Conservation (phyloP, 2,113 vertebrate species). For the Phasianus colchicus region DNA sequence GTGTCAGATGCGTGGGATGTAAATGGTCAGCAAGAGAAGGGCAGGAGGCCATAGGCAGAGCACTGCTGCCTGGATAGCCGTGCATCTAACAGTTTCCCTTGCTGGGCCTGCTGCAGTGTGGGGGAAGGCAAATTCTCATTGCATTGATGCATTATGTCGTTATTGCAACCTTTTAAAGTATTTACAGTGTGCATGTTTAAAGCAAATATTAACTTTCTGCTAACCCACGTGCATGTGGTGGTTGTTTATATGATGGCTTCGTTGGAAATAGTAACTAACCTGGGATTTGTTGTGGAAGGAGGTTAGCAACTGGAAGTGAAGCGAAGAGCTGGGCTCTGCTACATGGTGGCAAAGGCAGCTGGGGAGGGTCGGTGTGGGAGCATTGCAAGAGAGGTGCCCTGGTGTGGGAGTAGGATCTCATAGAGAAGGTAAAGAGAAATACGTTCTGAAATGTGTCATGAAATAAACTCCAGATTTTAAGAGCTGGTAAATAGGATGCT, state of each 20-base stretch:
- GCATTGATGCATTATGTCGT: constrained; percentile 49
- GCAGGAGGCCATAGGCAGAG: not conserved
- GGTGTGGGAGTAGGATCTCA: not conserved
- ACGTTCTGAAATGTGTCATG: not conserved
- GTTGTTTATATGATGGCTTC: constrained; percentile 9
- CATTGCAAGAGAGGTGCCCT: not conserved
- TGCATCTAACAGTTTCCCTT: constrained; percentile 86
- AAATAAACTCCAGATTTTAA: not conserved
- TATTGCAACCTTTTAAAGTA: constrained; percentile 9
- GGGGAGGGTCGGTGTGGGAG: not conserved
- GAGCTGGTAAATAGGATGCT: not conserved
- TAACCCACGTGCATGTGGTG: constrained; percentile 50
- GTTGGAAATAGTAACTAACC: not conserved
- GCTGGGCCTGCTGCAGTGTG: constrained; percentile 75
- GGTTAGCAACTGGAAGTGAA: not conserved
- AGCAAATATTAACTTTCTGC: constrained; percentile 26
- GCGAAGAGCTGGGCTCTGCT: not conserved
- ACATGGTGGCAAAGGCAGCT: not conserved
- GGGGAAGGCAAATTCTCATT: constrained; percentile 63
- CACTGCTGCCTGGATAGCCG: constrained; percentile 38
- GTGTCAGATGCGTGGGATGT: fast-evolving
- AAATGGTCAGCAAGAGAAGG: not conserved
- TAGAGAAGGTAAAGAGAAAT: not conserved
- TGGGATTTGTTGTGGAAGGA: not conserved
- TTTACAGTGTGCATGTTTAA: constrained; percentile 56